Base-by-base conservation (phyloP, 2,888 invertebrate species). In the Diplolepis rosae region DNA sequence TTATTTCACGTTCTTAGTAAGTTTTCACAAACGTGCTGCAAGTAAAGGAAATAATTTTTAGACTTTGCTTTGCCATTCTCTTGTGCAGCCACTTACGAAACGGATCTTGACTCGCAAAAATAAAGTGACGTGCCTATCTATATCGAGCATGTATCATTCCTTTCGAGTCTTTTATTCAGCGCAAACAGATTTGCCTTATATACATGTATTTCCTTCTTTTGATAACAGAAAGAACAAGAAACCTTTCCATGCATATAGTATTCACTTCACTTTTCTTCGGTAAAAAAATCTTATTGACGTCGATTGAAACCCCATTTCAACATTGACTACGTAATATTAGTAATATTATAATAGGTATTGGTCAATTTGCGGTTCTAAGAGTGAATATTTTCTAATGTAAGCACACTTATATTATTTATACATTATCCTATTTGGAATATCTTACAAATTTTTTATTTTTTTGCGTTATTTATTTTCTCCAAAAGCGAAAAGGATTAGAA, bases 91-190 rank as follows among this genome's bases (percentile, higher is more conserved):
- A 22, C 32, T 22, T 56, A 18, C 27, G n/a, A 52, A 52, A 54
- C n/a, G 35, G n/a, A 61, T 39, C 24, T 61, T 24, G 35, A 61
- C 35, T 39, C 18, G 22, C 39, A 39, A 61, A 24, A 35, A 39
- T 32, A 61, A 61, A 27, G 24, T 61, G 56, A 39, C 56, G 56
- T 56, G 56, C n/a, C 22, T 56, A 15, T 6, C 56, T 56, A n/a
- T n/a, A 3, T 13, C 13, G 50, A 50, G 4, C 11, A n/a, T 50
- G 50, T 50, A 4, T 11, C 50, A 13, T 24, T 50, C 24, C 50
- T 50, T 18, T 45, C 18, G n/a, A 15, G 22, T 50, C 24, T 50
- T 50, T 50, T 27, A 11, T 27, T 24, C 50, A 50, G 13, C 4
- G 9, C 15, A 15, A 52, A 32, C 9, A 52, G 5, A 52, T n/a